phyloP scores from a whole-genome alignment of 1,140 invertebrate species.

The Rhagoletis zephyria region DNA sequence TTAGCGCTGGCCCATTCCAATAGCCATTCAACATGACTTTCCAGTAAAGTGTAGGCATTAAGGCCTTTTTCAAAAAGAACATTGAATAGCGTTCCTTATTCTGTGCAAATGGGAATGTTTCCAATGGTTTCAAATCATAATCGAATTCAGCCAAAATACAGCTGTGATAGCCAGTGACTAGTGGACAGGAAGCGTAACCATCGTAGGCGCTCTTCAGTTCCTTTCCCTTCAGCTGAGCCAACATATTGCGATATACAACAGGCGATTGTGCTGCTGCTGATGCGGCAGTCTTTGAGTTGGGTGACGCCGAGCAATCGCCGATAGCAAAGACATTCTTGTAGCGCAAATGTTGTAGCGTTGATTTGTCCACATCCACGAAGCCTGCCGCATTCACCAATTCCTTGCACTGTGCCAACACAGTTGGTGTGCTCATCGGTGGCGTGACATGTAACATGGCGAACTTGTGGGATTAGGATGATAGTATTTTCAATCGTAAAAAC shows the following conservation, averaged over 20 bases:
- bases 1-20: slow-evolving; percentile 88
- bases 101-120: slow-evolving; percentile 95
- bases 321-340: slow-evolving; percentile 93
- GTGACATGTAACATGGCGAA: slow-evolving; percentile 92
- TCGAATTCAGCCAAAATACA: slow-evolving; percentile 97
- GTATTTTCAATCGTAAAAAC: too few species aligned
- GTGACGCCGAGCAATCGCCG: slow-evolving; percentile 92
- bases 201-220: slow-evolving; percentile 79
- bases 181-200: slow-evolving; percentile 96
- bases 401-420: slow-evolving; percentile 77
- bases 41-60: slow-evolving; percentile 95
- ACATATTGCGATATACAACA: slow-evolving; percentile 85
- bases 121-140: slow-evolving; percentile 87
- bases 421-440: slow-evolving; percentile 90
- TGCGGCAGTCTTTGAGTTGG: slow-evolving; percentile 97
- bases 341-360: slow-evolving; percentile 85
- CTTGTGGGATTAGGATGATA: slow-evolving; percentile 71
- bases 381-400: slow-evolving; percentile 81
- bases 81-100: slow-evolving; percentile 84
- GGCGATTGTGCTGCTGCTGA: slow-evolving; percentile 91
- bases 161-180: slow-evolving; percentile 86
- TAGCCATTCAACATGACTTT: slow-evolving; percentile 88
- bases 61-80: slow-evolving; percentile 89
- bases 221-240: slow-evolving; percentile 78
- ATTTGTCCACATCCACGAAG: slow-evolving; percentile 85